A percentile compares a stretch with the other conserved stretches of the same genome.
Conservation (phyloP, 2,113 vertebrate genomes). For the pig (Sus scrofa) region DNA sequence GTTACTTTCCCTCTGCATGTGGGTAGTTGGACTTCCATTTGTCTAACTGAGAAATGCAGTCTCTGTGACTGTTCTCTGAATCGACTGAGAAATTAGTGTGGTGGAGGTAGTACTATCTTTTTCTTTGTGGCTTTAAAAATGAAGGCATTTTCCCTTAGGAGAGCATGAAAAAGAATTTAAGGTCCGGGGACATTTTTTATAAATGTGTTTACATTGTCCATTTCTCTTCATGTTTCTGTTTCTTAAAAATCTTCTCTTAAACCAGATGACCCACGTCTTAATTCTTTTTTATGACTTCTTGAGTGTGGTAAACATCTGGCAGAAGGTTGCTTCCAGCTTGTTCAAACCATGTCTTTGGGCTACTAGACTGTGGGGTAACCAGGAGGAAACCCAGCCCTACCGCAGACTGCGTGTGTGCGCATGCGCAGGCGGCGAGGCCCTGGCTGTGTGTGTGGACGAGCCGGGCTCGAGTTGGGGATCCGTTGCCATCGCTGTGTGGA, state of each 20-base stretch:
- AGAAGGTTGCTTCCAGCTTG: background rate
- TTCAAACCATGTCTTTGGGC: background rate
- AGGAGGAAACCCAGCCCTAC: background rate
- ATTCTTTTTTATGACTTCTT: conserved; percentile 53
- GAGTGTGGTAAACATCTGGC: background rate
- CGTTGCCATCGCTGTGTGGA: background rate
- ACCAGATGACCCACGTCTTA: background rate
- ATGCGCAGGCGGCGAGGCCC: too few relatives aligned
- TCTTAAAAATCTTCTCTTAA: conserved; percentile 39
- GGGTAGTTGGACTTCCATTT: background rate
- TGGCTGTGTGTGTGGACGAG: background rate
- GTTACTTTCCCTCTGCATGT: background rate
- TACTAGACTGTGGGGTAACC: background rate
- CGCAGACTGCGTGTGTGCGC: too few relatives aligned
- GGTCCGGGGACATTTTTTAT: background rate
- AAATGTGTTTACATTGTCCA: background rate
- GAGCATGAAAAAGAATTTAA: background rate
- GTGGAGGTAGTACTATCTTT: background rate
- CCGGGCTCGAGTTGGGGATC: background rate
- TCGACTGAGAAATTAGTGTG: background rate
- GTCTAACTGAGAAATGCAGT: background rate
- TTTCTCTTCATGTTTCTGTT: conserved; percentile 31
- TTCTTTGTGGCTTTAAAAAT: background rate
- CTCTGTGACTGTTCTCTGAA: background rate
- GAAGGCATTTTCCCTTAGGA: conserved; percentile 4